Conservation (phyloP, 2,888 invertebrate genomes). For the Zaprionus lineosus region DNA sequence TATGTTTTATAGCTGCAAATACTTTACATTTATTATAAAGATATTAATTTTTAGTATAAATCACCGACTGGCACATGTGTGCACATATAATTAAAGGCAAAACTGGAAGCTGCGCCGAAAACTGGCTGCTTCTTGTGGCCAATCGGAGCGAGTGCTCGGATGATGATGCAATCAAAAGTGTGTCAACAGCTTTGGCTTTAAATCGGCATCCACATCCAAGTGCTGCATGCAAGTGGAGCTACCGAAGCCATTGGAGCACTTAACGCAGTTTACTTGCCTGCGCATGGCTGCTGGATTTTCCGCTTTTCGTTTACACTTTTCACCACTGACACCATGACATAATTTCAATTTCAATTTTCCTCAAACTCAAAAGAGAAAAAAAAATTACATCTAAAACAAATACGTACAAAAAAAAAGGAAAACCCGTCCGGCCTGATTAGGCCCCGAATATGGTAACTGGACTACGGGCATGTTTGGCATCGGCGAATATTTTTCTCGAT, state of each 20-base stretch:
- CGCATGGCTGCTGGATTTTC: slow-evolving; percentile 57
- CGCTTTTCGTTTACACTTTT: slow-evolving; percentile 74
- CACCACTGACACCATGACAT: slow-evolving; percentile 79
- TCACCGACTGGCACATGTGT: slow-evolving; percentile 9
- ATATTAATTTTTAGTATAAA: slow-evolving; percentile 57
- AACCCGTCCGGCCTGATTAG: slow-evolving; percentile 65
- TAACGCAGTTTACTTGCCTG: slow-evolving; percentile 31
- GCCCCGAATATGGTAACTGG: slow-evolving; percentile 48
- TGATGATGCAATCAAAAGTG: slow-evolving; percentile 76
- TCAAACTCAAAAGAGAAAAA: slow-evolving; percentile 5
- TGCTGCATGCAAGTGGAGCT: slow-evolving; percentile 29
- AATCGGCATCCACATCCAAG: slow-evolving; percentile 26
- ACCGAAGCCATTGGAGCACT: no score
- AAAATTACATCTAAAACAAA: no score
- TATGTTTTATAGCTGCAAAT: no score
- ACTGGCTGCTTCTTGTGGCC: slow-evolving; percentile 70
- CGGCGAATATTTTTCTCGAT: slow-evolving; percentile 29
- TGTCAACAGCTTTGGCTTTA: slow-evolving; percentile 65
- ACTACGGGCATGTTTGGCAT: slow-evolving; percentile 50
- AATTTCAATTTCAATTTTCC: slow-evolving; percentile 65
- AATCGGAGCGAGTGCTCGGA: slow-evolving; percentile 22
- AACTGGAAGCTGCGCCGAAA: slow-evolving; percentile 66
- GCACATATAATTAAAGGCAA: slow-evolving; percentile 56
- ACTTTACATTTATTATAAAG: slow-evolving; percentile 52
- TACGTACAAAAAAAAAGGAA: slow-evolving; percentile 19